These are phyloP conservation scores for Amphimallon solstitiale DNA, from an alignment of 2,888 invertebrate genomes.

Conservation along the genomic window DNA sequence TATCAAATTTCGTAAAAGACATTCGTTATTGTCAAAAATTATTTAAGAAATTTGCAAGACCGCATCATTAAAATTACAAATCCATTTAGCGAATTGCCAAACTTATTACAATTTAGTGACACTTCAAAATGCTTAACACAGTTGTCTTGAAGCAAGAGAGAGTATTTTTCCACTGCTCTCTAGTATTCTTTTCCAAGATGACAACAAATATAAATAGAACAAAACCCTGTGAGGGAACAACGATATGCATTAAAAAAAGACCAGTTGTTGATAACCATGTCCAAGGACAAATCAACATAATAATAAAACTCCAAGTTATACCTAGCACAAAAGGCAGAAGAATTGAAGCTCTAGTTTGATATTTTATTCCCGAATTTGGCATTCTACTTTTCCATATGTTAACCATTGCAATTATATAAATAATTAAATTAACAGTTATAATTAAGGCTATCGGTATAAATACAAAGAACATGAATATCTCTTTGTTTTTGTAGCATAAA, in stretches of 20 bases:
- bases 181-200: background rate
- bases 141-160: too few species aligned
- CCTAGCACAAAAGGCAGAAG: constrained; percentile 2
- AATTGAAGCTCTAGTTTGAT: background rate
- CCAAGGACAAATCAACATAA: background rate
- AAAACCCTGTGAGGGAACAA: constrained; percentile 1
- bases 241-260: background rate
- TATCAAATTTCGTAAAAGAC: too few species aligned
- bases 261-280: background rate
- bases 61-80: too few species aligned
- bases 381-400: background rate
- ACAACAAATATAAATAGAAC: background rate
- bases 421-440: background rate
- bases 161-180: too few species aligned
- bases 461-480: constrained; percentile 4
- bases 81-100: too few species aligned
- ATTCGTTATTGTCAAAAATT: too few species aligned
- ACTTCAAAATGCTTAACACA: too few species aligned
- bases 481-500: background rate
- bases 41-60: too few species aligned
- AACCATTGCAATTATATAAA: background rate
- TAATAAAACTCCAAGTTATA: background rate
- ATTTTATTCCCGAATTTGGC: background rate
- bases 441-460: background rate
- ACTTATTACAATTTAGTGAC: too few species aligned